Conservation (phyloP, 1,140 invertebrate species). For the Drosophila cardini region DNA sequence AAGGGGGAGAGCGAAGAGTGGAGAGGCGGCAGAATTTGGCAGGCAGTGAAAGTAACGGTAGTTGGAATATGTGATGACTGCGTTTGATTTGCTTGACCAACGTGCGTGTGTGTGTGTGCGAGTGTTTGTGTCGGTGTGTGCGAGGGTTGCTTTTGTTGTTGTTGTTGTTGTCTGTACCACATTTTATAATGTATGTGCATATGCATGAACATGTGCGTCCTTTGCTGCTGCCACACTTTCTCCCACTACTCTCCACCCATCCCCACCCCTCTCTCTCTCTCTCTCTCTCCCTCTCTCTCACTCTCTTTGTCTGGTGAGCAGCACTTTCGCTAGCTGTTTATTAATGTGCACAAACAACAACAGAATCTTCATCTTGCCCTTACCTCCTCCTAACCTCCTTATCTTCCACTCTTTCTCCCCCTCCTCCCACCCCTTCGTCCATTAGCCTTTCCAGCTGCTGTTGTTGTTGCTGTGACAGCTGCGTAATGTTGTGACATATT, state of each 20-base stretch:
- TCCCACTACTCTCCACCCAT: neutral
- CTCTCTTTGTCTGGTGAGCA: conserved; percentile 27
- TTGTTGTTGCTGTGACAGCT: conserved; percentile 27
- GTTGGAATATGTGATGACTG: conserved; percentile 38
- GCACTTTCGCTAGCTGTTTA: conserved; percentile 51
- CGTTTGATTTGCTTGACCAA: conserved; percentile 63
- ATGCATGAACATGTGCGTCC: conserved; percentile 54
- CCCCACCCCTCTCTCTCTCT: neutral
- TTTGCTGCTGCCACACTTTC: neutral
- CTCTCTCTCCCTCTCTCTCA: neutral
- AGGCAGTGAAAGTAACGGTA: neutral
- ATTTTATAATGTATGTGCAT: conserved; percentile 67
- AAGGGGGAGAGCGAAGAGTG: no score
- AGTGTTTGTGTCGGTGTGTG: conserved; percentile 19
- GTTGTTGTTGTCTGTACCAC: conserved; percentile 32
- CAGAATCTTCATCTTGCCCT: neutral
- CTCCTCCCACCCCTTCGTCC: neutral
- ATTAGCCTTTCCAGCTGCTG: neutral
- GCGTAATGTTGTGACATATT: conserved; percentile 28
- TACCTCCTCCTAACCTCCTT: neutral
- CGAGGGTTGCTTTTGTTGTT: conserved; percentile 9
- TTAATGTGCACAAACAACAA: conserved; percentile 45
- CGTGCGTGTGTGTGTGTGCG: conserved; percentile 2
- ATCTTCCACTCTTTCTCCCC: neutral
- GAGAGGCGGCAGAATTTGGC: no score